Evolutionary conservation across 2,797 vertebrate species (phyloP).

Genomic region (Iguana delicatissima): DNA sequence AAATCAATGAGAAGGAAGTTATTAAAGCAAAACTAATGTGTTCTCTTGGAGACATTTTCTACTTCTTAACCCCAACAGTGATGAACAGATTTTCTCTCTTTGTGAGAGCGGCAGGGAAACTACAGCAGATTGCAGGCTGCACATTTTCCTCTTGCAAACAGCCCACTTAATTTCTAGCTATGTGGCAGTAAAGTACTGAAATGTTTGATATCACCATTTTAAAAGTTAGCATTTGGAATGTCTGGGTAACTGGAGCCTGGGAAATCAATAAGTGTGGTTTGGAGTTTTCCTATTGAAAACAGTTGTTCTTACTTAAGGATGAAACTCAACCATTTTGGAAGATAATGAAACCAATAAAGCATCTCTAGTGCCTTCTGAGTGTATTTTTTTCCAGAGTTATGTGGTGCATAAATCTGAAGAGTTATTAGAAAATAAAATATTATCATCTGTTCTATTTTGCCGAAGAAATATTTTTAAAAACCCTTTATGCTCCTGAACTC

Average conservation of each 20-base stretch:
- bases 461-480: constrained; percentile 34
- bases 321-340: constrained; percentile 42
- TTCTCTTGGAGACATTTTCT: not conserved
- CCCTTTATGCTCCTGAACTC: constrained; percentile 22
- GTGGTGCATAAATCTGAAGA: constrained; percentile 52
- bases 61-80: constrained; percentile 23
- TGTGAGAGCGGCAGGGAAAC: constrained; percentile 30
- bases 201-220: constrained; percentile 49
- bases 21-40: constrained; percentile 15
- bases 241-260: constrained; percentile 49
- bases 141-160: constrained; percentile 21
- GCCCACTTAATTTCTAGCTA: constrained; percentile 45
- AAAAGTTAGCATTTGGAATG: constrained; percentile 42
- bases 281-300: constrained; percentile 67
- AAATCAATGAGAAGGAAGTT: constrained; percentile 28
- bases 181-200: constrained; percentile 30
- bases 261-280: constrained; percentile 68
- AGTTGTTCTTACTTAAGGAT: constrained; percentile 57
- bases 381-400: constrained; percentile 30
- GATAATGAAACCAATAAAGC: constrained; percentile 55
- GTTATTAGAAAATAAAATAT: constrained; percentile 49
- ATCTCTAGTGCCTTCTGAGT: constrained; percentile 45
- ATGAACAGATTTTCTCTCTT: not conserved
- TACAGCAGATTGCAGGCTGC: constrained; percentile 23
- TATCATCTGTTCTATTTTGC: constrained; percentile 39